Evolutionary conservation across 2,888 invertebrate genomes (phyloP).

Genomic region (Leucophora obtusa): DNA sequence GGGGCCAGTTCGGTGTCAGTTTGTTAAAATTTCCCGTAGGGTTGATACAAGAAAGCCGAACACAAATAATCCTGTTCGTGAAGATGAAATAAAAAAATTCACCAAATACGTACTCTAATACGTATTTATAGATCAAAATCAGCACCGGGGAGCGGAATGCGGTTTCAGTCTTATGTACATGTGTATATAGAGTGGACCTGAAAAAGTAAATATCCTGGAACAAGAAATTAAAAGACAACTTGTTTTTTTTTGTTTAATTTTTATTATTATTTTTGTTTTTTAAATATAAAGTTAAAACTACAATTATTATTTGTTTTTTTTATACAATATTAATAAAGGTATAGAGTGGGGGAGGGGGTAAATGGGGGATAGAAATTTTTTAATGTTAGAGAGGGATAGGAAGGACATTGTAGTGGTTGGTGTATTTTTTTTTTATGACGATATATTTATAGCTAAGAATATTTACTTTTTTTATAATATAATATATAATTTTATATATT

Average conservation of each 20-base stretch:
- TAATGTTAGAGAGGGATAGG: neutral
- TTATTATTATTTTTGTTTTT: constrained; percentile 63
- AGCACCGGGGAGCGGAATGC: too few relatives aligned
- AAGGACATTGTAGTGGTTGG: constrained; percentile 33
- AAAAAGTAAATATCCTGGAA: too few relatives aligned
- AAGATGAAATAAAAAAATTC: too few relatives aligned
- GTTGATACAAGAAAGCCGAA: too few relatives aligned
- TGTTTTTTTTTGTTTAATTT: constrained; percentile 54
- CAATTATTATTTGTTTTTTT: constrained; percentile 62
- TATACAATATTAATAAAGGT: constrained; percentile 63
- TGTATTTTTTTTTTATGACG: constrained; percentile 51
- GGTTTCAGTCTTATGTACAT: too few relatives aligned
- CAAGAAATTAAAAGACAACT: constrained; percentile 9
- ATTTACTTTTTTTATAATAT: constrained; percentile 45
- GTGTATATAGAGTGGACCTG: too few relatives aligned
- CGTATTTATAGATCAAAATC: too few relatives aligned
- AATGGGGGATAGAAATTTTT: neutral
- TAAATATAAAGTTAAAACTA: constrained; percentile 65
- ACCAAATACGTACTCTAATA: too few relatives aligned
- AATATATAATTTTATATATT: constrained; percentile 50
- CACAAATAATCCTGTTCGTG: too few relatives aligned
- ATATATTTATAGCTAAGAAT: constrained; percentile 64
- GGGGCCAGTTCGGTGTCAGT: too few relatives aligned
- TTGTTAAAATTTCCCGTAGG: too few relatives aligned
- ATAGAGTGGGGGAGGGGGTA: constrained; percentile 15